Percentiles rank a stretch among this genome's conserved stretches.
Conservation (phyloP, 2,113 vertebrate genomes). For the Entomyzon cyanotis region DNA sequence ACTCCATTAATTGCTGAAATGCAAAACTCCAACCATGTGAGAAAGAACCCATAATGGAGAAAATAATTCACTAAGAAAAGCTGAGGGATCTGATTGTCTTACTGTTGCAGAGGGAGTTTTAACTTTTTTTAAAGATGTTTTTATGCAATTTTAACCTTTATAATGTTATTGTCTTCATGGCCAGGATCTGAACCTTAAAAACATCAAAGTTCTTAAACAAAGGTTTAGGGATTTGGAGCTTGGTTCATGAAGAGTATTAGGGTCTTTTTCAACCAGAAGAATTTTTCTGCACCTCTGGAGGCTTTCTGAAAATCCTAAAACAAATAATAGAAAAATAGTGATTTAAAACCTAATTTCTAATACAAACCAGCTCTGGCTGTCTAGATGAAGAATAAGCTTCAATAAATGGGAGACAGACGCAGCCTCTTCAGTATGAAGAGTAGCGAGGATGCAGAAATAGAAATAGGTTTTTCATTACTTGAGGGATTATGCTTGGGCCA, state of each 20-base stretch:
- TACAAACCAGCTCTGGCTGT: conserved; percentile 77
- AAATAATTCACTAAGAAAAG: not conserved
- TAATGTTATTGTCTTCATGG: not conserved
- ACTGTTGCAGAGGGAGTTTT: not conserved
- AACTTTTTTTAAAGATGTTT: not conserved
- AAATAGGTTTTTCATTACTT: conserved; percentile 84
- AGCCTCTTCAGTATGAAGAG: conserved; percentile 79
- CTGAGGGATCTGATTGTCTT: not conserved
- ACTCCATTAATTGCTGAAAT: conserved; percentile 17
- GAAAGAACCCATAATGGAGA: not conserved
- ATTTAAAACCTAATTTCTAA: conserved; percentile 83
- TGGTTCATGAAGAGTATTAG: conserved; percentile 38
- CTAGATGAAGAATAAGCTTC: conserved; percentile 83
- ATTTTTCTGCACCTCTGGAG: conserved; percentile 61
- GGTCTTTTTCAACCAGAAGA: conserved; percentile 44
- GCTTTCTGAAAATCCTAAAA: conserved; percentile 71
- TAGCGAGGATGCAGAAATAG: conserved; percentile 78
- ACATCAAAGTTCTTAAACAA: not conserved
- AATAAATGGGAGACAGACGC: conserved; percentile 80
- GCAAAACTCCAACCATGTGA: not conserved
- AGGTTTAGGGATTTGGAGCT: conserved; percentile 16
- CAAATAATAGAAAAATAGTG: conserved; percentile 83
- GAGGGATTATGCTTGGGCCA: conserved; percentile 77
- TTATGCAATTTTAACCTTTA: not conserved
- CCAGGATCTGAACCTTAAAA: not conserved